Evolutionary conservation across 2,113 vertebrate genomes (phyloP), one percentile per base, ranked within the genome.

Genomic region (Hippocampus barbouri): DNA sequence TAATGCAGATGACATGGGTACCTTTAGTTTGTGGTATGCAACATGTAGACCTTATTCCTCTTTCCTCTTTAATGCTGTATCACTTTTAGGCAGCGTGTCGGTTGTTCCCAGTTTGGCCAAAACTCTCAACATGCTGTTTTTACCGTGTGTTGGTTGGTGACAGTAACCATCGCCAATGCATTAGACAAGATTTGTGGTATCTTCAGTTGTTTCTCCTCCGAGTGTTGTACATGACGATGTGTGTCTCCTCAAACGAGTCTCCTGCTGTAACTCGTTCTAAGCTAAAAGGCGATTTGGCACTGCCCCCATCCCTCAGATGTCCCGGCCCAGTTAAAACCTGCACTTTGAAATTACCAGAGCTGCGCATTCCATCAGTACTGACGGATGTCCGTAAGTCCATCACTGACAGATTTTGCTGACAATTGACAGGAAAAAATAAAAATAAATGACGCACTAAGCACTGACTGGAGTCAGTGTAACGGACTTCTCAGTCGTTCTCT

Each of bases 201-300:
- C 96, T 96, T 96, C 97, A 96, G 97, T 95, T 96, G 97, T 96
- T 92, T 95, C 93, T 94, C 92, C 93, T 94, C 93, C 95, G 94
- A 93, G 93, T 94, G 95, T 94, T 94, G 93, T 93, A 92, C 91
- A 88, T 93, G 86, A 93, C 90, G 90, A 91, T 92, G 93, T 94
- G 81, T 86, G 86, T 93, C 83, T 89, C 90, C 91, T 94, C 92
- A 91, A 85, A 82, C 86, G 92, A 87, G 79, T 84, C 94, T 94
- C 95, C 95, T 96, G 91, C 94, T 94, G 91, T 91, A 91, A 95
- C 91, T 95, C 94, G 93, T 95, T 95, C 90, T 86, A 91, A 93
- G 94, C 94, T 95, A 91, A 93, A 93, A 93, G 95, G 92, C 94
- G 89, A 79, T 90, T 85, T 91, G 90, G 91, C 90, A 88, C 83